Evolutionary conservation across 2,888 invertebrate genomes (phyloP), one percentile per base, ranked within the genome.

Genomic region (Chrysotoxum bicinctum): DNA sequence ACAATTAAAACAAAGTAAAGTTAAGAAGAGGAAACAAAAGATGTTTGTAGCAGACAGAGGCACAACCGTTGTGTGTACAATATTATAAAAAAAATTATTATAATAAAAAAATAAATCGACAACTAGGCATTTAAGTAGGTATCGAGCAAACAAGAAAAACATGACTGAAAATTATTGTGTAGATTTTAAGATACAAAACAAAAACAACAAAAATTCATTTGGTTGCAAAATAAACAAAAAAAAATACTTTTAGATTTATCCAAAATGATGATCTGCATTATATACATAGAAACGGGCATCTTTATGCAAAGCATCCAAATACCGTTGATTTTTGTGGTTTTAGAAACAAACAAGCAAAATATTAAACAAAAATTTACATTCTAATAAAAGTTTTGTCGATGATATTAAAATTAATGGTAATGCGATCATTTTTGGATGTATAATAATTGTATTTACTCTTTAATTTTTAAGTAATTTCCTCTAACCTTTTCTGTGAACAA

Each of bases 111-210:
- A 45, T 60, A 83, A 81, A 85, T 56, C 77, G 69, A 77, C 35
- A 85, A 81, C 72, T 85, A 81, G 81, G 64, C 77, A 76, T 85
- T 85, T 85, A 85, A 85, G 85, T 85, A 85, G 85, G 85, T 85
- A 85, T 85, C 81, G 81, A 85, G 76, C 81, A 85, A 85, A 85
- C 84, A 85, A 85, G 60, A 62, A 43, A 40, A 81, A 75, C 43
- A 81, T 81, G 81, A 81, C 81, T 81, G 81, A 85, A 35, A 80
- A 81, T 85, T 85, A 85, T 85, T 85, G 81, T 77, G 85, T 85
- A 85, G 85, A 81, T 58, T 81, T 58, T 85, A 81, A 85, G 81
- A 54, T 48, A 50, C 32, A 77, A 45, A 70, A 60, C 12, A 73
- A 69, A 77, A 52, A 35, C 35, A 35, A 37, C 37, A 48, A 60